Evolutionary conservation across 2,888 invertebrate genomes (phyloP).

Genomic region (Spialia ferax): DNA sequence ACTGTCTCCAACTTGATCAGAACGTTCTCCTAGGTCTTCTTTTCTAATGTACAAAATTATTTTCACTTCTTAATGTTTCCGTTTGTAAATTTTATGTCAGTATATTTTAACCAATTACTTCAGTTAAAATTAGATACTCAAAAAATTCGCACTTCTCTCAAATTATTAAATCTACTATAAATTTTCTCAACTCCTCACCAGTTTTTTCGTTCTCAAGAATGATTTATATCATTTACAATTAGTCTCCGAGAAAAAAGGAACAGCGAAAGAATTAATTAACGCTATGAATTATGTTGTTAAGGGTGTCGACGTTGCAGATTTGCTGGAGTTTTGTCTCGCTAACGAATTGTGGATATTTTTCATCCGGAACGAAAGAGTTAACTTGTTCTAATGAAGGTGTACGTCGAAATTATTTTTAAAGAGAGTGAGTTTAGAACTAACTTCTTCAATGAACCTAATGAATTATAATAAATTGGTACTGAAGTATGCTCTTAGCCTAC

Average conservation of each 20-base stretch:
- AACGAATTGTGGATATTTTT: conserved; percentile 23
- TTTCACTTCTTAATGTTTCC: no score
- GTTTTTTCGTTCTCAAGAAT: conserved; percentile 26
- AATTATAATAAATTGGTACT: no score
- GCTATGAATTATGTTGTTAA: conserved; percentile 34
- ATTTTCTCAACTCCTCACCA: conserved; percentile 4
- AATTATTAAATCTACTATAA: conserved; percentile 11
- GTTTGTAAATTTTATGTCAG: no score
- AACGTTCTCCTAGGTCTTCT: no score
- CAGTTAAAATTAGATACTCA: background rate
- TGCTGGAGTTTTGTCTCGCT: conserved; percentile 11
- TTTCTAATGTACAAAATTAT: no score
- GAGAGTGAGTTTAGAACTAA: no score
- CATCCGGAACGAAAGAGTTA: background rate
- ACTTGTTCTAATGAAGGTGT: background rate
- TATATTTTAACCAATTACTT: no score
- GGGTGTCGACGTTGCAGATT: conserved; percentile 22
- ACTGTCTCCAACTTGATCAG: no score
- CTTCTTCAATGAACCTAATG: no score
- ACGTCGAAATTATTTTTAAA: background rate
- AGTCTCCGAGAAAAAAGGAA: conserved; percentile 21
- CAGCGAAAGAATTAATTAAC: conserved; percentile 34
- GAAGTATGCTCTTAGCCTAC: no score
- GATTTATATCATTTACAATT: conserved; percentile 31
- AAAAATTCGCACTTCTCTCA: background rate